A percentile compares a stretch with the other conserved stretches of the same genome.
phyloP scores from a whole-genome alignment of 2,888 invertebrate species.

The Palloptera scutellata region DNA sequence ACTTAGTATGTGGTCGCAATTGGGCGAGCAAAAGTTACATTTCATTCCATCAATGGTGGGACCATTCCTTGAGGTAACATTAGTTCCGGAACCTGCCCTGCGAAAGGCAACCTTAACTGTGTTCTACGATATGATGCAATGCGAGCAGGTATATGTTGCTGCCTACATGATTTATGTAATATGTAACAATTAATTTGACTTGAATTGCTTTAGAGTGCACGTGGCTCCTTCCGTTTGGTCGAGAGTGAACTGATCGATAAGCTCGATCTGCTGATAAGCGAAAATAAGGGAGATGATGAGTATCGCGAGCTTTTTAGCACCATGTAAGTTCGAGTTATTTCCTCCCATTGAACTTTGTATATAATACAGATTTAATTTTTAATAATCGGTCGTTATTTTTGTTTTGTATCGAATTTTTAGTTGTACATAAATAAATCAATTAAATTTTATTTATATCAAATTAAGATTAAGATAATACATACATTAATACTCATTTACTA shows the following conservation, averaged over 20 bases:
- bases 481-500: conserved; percentile 3
- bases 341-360: neutral
- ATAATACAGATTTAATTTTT: neutral
- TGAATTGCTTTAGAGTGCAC: conserved; percentile 65
- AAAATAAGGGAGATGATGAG: conserved; percentile 93
- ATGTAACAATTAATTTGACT: no score
- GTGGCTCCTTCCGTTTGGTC: conserved; percentile 88
- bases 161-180: no score
- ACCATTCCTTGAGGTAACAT: conserved; percentile 90
- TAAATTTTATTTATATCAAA: conserved; percentile 18
- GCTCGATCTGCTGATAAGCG: conserved; percentile 88
- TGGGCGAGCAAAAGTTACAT: conserved; percentile 87
- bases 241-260: conserved; percentile 95
- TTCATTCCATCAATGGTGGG: conserved; percentile 94
- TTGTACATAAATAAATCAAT: neutral
- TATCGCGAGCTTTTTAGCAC: conserved; percentile 93
- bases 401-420: neutral
- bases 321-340: conserved; percentile 77
- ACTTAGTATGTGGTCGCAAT: conserved; percentile 88
- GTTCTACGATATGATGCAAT: conserved; percentile 95
- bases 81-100: conserved; percentile 85
- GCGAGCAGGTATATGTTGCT: conserved; percentile 70
- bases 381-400: conserved; percentile 15
- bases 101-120: conserved; percentile 90
- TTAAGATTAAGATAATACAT: conserved; percentile 18